Percentiles rank a stretch among this genome's conserved stretches.
phyloP scores from a whole-genome alignment of 2,888 invertebrate genomes.

The Stenodera caucasica region DNA sequence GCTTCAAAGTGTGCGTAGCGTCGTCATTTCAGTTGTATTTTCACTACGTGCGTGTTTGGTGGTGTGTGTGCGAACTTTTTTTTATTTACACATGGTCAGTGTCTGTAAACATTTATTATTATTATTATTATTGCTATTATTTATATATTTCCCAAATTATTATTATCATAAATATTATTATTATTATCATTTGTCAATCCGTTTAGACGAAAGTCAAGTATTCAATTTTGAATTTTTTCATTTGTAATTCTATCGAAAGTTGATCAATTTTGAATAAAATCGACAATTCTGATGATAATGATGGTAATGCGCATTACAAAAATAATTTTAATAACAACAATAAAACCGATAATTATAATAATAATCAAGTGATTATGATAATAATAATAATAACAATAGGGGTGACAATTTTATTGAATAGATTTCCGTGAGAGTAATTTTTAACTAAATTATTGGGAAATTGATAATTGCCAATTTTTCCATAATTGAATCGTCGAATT shows the following conservation, averaged over 20 bases:
- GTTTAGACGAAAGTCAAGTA: no score
- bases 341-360: background rate
- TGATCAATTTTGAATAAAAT: background rate
- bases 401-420: no score
- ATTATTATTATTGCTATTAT: no score
- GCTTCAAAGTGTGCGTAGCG: constrained; percentile 52
- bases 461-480: no score
- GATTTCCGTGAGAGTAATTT: no score
- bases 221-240: no score
- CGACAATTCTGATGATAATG: background rate
- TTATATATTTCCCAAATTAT: no score
- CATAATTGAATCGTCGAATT: no score
- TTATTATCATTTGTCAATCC: no score
- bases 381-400: no score
- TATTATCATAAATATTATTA: no score
- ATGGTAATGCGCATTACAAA: background rate
- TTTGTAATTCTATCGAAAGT: background rate
- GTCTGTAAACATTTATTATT: constrained; percentile 29
- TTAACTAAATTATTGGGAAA: no score
- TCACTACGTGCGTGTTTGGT: constrained; percentile 54
- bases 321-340: background rate
- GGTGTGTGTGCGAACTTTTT: constrained; percentile 53
- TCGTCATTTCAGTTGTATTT: constrained; percentile 49
- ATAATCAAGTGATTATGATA: background rate
- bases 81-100: constrained; percentile 56